These are phyloP conservation scores for Oreocharis arfaki DNA, from an alignment of 2,113 vertebrate species.

Conservation along the genomic window DNA sequence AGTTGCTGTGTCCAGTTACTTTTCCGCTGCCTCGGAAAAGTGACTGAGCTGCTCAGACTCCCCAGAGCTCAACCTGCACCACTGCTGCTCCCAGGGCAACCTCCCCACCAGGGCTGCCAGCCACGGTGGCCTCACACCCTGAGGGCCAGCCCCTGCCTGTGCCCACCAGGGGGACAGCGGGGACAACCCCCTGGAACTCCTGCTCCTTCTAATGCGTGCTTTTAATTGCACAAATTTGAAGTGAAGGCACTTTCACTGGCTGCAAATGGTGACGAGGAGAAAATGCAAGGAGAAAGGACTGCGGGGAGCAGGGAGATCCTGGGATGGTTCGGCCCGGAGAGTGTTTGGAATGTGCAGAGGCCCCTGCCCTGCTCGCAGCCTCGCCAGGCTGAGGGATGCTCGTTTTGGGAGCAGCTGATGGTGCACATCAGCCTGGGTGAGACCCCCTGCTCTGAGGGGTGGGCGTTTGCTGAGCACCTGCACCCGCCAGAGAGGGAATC, in stretches of 20 bases:
- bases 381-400: neutral
- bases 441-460: accelerated
- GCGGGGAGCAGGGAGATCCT: accelerated
- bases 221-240: neutral
- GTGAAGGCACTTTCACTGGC: neutral
- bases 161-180: accelerated
- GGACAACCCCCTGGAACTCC: neutral
- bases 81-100: neutral
- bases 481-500: neutral
- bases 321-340: neutral
- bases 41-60: neutral
- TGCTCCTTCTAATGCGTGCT: accelerated
- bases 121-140: accelerated
- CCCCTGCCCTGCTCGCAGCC: neutral
- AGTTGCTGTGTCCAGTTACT: neutral
- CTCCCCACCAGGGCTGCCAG: neutral
- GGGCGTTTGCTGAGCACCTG: neutral
- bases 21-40: neutral
- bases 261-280: neutral
- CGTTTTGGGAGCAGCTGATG: neutral
- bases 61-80: neutral
- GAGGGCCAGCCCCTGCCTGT: neutral
- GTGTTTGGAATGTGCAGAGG: neutral
- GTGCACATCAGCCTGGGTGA: too few relatives aligned
- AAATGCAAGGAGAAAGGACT: neutral